Base-by-base conservation (phyloP, 2,797 vertebrate genomes). In the Oryzias sinensis region DNA sequence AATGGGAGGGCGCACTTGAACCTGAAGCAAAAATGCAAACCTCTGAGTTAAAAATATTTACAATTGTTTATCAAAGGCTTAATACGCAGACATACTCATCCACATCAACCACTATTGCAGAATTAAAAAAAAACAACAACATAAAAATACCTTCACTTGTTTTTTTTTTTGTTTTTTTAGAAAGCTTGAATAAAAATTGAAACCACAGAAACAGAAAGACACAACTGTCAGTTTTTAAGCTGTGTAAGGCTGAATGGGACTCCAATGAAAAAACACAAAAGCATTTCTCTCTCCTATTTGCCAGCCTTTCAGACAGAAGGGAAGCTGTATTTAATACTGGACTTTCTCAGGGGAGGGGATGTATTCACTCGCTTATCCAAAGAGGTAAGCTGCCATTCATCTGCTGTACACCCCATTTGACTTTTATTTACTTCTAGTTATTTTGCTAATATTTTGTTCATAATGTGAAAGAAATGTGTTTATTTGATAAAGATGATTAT, bases 291-390 rank as follows among this genome's bases (percentile, higher is more conserved):
- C 18, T 65, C 52, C 69, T 49, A 53, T 29, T 80, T 27, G 5
- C 0, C 82, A 98, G 96, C 97, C 89, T 99, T 98, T 95, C 96
- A 98, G 91, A 98, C 96, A 70, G 97, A 99, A 95, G 97, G 97
- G 90, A 99, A 99, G 91, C 93, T 98, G 71, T 98, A 98, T 93
- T 95, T 99, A 94, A 98, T 99, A 92, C 73, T 98, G 94, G 96
- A 98, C 93, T 98, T 99, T 96, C 96, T 99, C 94, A 98, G 96
- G 93, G 97, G 96, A 92, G 97, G 96, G 88, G 97, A 99, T 91
- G 95, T 99, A 80, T 98, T 99, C 93, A 99, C 96, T 71, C 94
- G 97, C 90, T 95, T 99, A 95, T 98, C 97, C 93, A 99, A 98
- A 97, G 97, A 97, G 95, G 97, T 98, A 94, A 93, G 93, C 89